Conservation (phyloP, 2,797 vertebrate species). For the Gallirallus australis region DNA sequence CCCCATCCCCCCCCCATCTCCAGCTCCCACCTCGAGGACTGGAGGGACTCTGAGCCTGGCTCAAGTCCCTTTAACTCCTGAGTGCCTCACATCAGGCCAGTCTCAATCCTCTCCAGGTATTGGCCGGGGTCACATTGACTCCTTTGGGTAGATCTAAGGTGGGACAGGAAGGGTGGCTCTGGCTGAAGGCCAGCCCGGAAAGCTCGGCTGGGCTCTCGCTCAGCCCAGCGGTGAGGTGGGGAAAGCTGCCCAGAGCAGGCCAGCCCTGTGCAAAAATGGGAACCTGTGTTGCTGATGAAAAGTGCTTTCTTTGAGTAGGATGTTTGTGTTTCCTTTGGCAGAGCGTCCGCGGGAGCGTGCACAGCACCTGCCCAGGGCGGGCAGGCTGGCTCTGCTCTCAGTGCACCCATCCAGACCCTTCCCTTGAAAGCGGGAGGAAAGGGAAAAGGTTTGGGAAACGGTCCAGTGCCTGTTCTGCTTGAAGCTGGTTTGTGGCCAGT, state of each 20-base stretch:
- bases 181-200: background rate
- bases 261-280: constrained; percentile 39
- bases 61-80: background rate
- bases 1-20: too few species aligned
- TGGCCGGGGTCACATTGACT: accelerated
- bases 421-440: background rate
- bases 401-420: background rate
- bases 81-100: background rate
- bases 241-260: constrained; percentile 32
- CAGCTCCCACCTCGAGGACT: accelerated
- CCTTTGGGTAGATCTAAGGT: background rate
- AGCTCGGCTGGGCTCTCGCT: background rate
- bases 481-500: background rate
- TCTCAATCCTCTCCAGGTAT: background rate
- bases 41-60: background rate
- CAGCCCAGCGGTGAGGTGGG: background rate
- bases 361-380: constrained; percentile 18
- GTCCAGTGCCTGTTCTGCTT: background rate
- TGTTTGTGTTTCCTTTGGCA: constrained; percentile 68
- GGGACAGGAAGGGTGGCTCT: background rate
- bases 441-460: background rate
- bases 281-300: constrained; percentile 54
- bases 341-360: background rate
- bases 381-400: background rate
- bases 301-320: constrained; percentile 64